Conservation (phyloP, 1,140 invertebrate species). For the Megalonaias nervosa region DNA sequence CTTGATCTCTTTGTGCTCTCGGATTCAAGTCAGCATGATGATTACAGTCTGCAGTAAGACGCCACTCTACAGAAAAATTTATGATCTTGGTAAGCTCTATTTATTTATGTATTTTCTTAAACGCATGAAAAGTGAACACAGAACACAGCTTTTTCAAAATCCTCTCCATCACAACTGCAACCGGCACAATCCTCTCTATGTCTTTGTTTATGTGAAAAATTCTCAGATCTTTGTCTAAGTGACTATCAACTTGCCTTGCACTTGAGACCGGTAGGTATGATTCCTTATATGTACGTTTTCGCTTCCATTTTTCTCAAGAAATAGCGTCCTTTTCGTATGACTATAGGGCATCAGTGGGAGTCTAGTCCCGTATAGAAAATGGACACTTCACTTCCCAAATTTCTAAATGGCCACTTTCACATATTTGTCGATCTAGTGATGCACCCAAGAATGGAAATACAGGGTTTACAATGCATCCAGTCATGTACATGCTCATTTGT, state of each 20-base stretch:
- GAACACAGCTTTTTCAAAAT: constrained; percentile 1
- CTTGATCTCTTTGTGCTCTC: no score
- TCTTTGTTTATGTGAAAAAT: constrained; percentile 12
- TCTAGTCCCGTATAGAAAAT: constrained; percentile 13
- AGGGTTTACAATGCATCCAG: constrained; percentile 26
- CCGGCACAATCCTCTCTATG: constrained; percentile 1
- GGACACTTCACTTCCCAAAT: constrained; percentile 24
- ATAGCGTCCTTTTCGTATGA: constrained; percentile 5
- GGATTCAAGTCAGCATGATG: no score
- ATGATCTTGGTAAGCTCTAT: no score
- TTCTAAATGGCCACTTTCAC: constrained; percentile 15
- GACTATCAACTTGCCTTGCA: constrained; percentile 14
- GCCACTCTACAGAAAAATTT: no score
- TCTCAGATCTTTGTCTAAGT: constrained; percentile 17
- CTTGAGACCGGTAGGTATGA: constrained; percentile 20
- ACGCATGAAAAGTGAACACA: not conserved
- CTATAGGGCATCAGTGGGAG: not conserved
- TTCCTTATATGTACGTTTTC: not conserved
- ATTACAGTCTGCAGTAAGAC: no score
- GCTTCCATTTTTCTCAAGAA: not conserved
- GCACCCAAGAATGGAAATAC: constrained; percentile 34
- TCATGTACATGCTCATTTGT: constrained; percentile 33
- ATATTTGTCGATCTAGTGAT: constrained; percentile 33
- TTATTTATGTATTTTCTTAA: no score
- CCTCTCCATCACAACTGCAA: not conserved